These are phyloP conservation scores for Torymus aiolomorphi DNA, from an alignment of 2,888 invertebrate genomes.

Conservation along the genomic window DNA sequence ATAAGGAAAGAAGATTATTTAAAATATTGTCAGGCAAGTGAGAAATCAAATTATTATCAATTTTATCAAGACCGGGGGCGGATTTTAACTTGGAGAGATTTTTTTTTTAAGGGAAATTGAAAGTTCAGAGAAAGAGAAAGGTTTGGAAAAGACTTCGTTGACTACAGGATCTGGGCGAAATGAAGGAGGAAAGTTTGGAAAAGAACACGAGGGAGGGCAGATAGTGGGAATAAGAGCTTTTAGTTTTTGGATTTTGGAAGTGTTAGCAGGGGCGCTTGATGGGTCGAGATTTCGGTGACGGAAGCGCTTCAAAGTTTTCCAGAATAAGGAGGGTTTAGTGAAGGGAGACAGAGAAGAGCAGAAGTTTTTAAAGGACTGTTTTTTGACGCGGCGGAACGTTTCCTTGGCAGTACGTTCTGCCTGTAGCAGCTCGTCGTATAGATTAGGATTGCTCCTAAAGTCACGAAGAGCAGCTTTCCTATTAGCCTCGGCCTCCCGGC, in stretches of 20 bases:
- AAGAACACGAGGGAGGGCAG: too few relatives aligned
- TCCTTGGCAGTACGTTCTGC: not conserved
- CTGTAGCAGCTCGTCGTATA: not conserved
- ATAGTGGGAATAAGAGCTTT: too few relatives aligned
- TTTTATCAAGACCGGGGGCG: not conserved
- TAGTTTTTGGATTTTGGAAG: too few relatives aligned
- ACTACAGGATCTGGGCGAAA: too few relatives aligned
- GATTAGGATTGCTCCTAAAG: not conserved
- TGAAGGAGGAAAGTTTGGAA: too few relatives aligned
- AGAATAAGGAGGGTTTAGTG: not conserved
- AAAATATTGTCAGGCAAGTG: not conserved
- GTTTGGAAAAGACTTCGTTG: too few relatives aligned
- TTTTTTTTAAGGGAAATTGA: too few relatives aligned
- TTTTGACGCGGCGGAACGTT: not conserved
- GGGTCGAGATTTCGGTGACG: too few relatives aligned
- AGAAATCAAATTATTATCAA: not conserved
- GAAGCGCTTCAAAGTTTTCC: too few relatives aligned
- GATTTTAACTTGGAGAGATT: not conserved
- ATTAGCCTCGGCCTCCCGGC: not conserved
- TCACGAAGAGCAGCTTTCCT: not conserved
- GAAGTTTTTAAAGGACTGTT: not conserved
- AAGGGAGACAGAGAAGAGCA: not conserved
- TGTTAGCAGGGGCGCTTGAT: too few relatives aligned
- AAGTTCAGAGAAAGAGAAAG: too few relatives aligned
- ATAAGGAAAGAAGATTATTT: not conserved